Evolutionary conservation across 2,888 invertebrate species (phyloP), one percentile per base, ranked within the genome.

Genomic region (Drosophila aldrichi): DNA sequence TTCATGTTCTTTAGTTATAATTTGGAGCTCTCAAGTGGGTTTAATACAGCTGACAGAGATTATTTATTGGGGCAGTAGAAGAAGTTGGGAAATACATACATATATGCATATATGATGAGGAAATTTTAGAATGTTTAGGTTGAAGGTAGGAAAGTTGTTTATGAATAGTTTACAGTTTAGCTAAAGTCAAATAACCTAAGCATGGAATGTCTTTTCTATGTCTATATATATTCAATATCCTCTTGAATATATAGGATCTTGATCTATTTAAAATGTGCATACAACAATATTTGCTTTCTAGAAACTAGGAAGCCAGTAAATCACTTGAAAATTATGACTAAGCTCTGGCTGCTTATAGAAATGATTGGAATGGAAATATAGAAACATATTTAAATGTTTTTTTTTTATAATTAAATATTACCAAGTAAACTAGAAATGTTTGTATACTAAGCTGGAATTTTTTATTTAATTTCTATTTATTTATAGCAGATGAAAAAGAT

Each of bases 1-100:
- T 70, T 70, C 29, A 69, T 52, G 34, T 25, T 46, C 34, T 32
- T 22, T 52, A 14, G 49, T 43, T n/a, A 20, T 14, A 58, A 20
- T 25, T 32, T 34, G 10, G 29, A 32, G 44, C 1, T 25, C 16
- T 1, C 3, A 22, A 25, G n/a, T n/a, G 8, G 56, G 10, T 1
- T 32, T 40, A n/a, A 7, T 10, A 43, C n/a, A 29, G 20, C 14
- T 44, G 20, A 20, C 3, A 36, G 16, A 25, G 36, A 22, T 12
- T 54, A 40, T 54, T 29, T 40, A 54, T 38, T n/a, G 29, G n/a
- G 10, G 5, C 9, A 29, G 12, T 12, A 3, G n/a, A 7, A 3
- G n/a, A 7, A 25, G 18, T 8, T 18, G 12, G 0, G 8, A 14
- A 8, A 20, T 14, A 14, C 8, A 3, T 18, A 2, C 10, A 7